Percentiles rank a stretch among this genome's conserved stretches.
Evolutionary conservation across 2,888 invertebrate species (phyloP).

Genomic region (Andrena minutula): DNA sequence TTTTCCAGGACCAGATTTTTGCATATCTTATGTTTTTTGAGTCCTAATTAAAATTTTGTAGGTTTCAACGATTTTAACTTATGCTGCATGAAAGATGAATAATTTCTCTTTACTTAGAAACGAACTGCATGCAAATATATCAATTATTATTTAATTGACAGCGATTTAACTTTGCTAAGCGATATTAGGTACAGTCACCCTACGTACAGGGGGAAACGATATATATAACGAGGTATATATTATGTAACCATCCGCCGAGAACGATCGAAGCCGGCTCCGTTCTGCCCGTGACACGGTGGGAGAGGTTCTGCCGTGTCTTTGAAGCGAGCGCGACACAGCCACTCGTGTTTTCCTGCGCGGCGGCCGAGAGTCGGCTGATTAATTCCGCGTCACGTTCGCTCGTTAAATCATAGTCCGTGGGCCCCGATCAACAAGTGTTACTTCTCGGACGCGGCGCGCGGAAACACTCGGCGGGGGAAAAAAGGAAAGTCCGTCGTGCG

Average conservation of each 20-base stretch:
- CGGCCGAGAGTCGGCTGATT: conserved; percentile 41
- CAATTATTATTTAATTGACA: no score
- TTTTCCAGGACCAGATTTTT: no score
- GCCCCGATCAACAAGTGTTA: conserved; percentile 68
- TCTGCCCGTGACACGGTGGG: conserved; percentile 8
- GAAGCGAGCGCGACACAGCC: conserved; percentile 19
- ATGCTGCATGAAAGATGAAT: no score
- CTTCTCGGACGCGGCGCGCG: conserved; percentile 47
- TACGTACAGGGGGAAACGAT: no score
- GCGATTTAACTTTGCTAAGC: no score
- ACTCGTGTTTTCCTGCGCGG: conserved; percentile 17
- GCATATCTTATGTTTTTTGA: no score
- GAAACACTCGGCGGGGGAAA: conserved; percentile 6
- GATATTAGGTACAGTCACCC: no score
- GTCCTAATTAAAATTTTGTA: no score
- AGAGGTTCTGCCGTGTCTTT: conserved; percentile 11
- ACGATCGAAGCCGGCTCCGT: conserved; percentile 25
- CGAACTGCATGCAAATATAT: no score
- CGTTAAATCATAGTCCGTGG: conserved; percentile 63
- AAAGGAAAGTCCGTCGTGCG: neutral
- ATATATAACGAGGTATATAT: neutral
- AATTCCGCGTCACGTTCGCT: conserved; percentile 60
- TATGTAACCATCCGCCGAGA: conserved; percentile 19
- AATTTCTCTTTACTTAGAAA: no score
- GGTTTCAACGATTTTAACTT: no score